A percentile compares a stretch with the other conserved stretches of the same genome.
Evolutionary conservation across 2,113 vertebrate species (phyloP).

Genomic region (Equus przewalskii): DNA sequence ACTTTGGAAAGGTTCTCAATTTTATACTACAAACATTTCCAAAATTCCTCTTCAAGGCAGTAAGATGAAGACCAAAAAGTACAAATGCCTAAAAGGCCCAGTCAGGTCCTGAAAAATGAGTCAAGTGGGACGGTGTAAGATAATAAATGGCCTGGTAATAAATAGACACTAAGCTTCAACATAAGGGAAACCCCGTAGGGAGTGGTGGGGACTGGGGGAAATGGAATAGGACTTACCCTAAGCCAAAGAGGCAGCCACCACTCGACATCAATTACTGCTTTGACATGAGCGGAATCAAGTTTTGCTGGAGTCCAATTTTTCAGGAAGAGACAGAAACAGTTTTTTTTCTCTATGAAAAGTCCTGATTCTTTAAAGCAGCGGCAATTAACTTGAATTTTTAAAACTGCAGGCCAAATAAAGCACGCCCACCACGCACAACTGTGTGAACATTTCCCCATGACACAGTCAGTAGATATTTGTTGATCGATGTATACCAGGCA

Average conservation of each 20-base stretch:
- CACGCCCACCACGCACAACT: rapidly evolving
- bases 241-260: neutral
- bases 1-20: neutral
- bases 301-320: neutral
- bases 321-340: neutral
- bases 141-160: neutral
- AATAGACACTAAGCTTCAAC: neutral
- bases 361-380: neutral
- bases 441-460: neutral
- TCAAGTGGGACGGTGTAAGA: neutral
- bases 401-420: neutral
- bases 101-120: neutral
- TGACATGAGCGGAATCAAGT: neutral
- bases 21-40: neutral
- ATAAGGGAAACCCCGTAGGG: neutral
- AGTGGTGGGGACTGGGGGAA: neutral
- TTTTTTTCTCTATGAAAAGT: neutral
- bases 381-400: neutral
- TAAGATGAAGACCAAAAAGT: neutral
- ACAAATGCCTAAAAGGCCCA: neutral
- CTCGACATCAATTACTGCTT: no score
- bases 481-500: neutral
- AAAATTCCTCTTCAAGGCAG: neutral
- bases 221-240: neutral
- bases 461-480: neutral